Evolutionary conservation across 2,113 vertebrate species (phyloP).

Genomic region (Aphyosemion australe): DNA sequence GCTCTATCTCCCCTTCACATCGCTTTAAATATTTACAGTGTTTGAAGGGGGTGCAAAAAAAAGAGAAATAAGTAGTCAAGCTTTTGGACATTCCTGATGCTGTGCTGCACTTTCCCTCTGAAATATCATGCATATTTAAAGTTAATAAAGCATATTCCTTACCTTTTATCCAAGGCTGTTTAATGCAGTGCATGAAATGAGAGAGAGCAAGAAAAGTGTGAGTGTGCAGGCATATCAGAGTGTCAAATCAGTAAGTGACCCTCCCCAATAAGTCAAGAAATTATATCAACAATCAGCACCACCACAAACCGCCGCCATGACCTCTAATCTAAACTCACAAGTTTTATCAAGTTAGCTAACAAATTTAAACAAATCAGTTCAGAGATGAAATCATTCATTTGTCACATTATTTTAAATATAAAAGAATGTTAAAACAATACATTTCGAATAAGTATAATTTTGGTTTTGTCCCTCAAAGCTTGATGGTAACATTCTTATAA

Average conservation of each 20-base stretch:
- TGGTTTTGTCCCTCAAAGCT: too few species aligned
- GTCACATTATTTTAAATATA: constrained; percentile 16
- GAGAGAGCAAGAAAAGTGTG: constrained; percentile 18
- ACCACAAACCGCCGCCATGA: constrained; percentile 23
- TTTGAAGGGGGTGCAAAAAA: constrained; percentile 39
- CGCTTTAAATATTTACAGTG: constrained; percentile 79
- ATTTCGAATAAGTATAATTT: too few species aligned
- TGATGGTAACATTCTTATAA: too few species aligned
- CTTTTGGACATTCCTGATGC: constrained; percentile 76
- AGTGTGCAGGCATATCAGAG: constrained; percentile 10
- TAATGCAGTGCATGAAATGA: constrained; percentile 61
- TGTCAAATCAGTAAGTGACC: constrained; percentile 38
- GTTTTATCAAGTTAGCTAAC: background rate
- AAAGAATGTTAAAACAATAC: too few species aligned
- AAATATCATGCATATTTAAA: constrained; percentile 84
- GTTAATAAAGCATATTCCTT: constrained; percentile 81
- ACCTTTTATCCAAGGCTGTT: constrained; percentile 78
- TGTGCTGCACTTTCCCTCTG: constrained; percentile 76
- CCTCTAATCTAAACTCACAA: background rate
- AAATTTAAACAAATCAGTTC: constrained; percentile 18
- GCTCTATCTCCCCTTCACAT: constrained; percentile 20
- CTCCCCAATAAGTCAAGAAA: constrained; percentile 25
- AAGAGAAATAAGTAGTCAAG: constrained; percentile 76
- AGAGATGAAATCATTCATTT: background rate
- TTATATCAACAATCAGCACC: constrained; percentile 10